Evolutionary conservation across 2,113 vertebrate genomes (phyloP).

Genomic region (Accipiter virgatus): DNA sequence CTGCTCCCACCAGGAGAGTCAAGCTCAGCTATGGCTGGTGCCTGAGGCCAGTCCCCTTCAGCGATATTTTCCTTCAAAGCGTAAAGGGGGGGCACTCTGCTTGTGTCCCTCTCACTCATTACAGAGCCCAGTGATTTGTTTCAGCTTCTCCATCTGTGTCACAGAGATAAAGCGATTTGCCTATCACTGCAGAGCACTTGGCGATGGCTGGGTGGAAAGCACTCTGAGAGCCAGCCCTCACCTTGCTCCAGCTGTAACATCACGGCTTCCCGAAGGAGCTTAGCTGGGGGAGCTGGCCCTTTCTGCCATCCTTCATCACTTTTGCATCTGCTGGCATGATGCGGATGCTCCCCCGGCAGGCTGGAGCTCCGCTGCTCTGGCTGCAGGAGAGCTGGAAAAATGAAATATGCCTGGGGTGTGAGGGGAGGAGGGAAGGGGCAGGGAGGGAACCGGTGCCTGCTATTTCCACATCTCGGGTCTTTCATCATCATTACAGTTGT

Average conservation of each 20-base stretch:
- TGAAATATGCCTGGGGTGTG: not conserved
- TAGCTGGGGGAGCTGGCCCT: not conserved
- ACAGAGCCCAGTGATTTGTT: constrained; percentile 14
- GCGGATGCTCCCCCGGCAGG: not conserved
- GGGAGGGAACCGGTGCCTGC: not conserved
- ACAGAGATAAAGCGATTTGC: constrained; percentile 52
- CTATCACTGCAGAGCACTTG: constrained; percentile 26
- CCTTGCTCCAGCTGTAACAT: not conserved
- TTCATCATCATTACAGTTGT: not conserved
- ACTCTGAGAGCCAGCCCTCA: not conserved
- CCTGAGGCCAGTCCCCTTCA: not conserved
- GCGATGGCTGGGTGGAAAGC: not conserved
- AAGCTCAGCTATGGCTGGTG: not conserved
- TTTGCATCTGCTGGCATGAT: not conserved
- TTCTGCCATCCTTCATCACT: not conserved
- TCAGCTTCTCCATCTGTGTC: constrained; percentile 40
- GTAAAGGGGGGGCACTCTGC: not conserved
- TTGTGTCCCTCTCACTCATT: not conserved
- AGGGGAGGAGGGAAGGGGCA: not conserved
- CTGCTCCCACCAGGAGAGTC: not conserved
- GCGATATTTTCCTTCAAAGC: not conserved
- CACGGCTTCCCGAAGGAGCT: not conserved
- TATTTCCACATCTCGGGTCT: not conserved
- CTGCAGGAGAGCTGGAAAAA: not conserved
- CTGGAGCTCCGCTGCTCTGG: not conserved